Conservation (phyloP, 1,140 invertebrate species). For the Drosophila micromelanica region DNA sequence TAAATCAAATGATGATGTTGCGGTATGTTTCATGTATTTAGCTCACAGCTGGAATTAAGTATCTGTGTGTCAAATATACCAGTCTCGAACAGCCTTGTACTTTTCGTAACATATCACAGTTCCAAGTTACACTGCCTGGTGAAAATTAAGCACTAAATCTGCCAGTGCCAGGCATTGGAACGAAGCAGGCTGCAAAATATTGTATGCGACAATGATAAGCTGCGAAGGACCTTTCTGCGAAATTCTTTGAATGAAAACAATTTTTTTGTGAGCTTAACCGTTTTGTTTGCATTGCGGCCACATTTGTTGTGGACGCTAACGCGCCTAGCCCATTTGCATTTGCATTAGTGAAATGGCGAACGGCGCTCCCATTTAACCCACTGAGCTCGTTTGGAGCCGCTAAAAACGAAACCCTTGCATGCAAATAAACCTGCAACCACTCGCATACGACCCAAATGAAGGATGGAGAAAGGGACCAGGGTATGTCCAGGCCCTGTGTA, state of each 20-base stretch:
- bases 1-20: too few species aligned
- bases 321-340: constrained; percentile 66
- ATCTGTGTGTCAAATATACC: too few species aligned
- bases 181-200: too few species aligned
- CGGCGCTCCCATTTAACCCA: constrained; percentile 74
- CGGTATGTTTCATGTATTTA: too few species aligned
- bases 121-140: too few species aligned
- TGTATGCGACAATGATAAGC: too few species aligned
- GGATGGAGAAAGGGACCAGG: not conserved
- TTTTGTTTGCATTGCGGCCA: constrained; percentile 41
- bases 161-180: too few species aligned
- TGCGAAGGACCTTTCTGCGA: not conserved
- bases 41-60: too few species aligned
- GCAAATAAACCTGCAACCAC: constrained; percentile 35
- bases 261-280: constrained; percentile 33
- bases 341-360: constrained; percentile 53
- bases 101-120: too few species aligned
- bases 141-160: too few species aligned
- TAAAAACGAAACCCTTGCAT: constrained; percentile 63
- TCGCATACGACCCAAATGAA: not conserved
- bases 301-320: constrained; percentile 60
- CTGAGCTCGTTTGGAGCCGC: constrained; percentile 65
- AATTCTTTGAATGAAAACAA: constrained; percentile 55
- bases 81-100: too few species aligned
- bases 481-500: not conserved